Evolutionary conservation across 2,888 invertebrate genomes (phyloP), one percentile per base, ranked within the genome.

Genomic region (Bruchidius siliquastri): DNA sequence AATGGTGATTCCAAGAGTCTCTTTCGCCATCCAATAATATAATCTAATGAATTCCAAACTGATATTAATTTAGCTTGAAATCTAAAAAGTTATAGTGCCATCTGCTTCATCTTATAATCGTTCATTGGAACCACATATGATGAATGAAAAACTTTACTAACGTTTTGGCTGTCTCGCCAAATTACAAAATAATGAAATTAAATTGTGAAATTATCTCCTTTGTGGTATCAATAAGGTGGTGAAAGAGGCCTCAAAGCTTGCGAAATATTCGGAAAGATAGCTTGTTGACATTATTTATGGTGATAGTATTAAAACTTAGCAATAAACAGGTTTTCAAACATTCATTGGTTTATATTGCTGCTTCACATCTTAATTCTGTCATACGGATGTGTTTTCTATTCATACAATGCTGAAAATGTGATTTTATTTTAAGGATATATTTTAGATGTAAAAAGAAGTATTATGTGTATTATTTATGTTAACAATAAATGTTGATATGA

Each of bases 401-500:
- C 69, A 26, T 77, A 73, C 22, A 49, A 49, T 49, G 49, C 49
- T 49, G 49, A 70, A 72, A 77, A 77, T 76, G 77, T 78, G 76
- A 78, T 78, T 49, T 49, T 49, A 49, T 49, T 49, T 49, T 49
- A 49, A 49, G 49, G 49, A 49, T 49, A 49, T 79, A 76, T 79
- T 80, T 79, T 79, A 68, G 68, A 72, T 74, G 71, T 76, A 78
- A 72, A 73, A 73, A 78, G 75, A 78, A 75, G 73, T 76, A 79
- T 78, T 78, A 71, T 76, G 74, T 80, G 77, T 80, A 79, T 74
- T 76, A 78, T 75, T 73, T 80, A 73, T 76, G 80, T 81, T 80
- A 79, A 78, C 76, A 80, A 80, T 80, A 81, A 80, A 81, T 81
- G 81, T 81, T 81, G 77, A 77, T 75, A 78, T 78, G 77, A 76